Conservation (phyloP, 2,113 vertebrate genomes). For the Callithrix jacchus region DNA sequence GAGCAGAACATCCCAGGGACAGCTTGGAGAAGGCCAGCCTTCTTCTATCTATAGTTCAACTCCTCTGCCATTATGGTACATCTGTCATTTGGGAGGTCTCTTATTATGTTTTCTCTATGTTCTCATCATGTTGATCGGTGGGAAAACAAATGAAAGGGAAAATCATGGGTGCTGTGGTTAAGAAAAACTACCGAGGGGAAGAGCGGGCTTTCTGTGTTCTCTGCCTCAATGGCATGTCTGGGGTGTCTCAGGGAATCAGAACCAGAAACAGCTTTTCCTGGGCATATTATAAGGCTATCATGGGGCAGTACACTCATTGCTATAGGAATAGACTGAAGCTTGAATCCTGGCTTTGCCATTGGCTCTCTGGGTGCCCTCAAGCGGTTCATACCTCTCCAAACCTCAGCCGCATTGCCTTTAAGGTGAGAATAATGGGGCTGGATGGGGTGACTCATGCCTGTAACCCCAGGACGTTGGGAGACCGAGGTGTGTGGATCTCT, state of each 20-base stretch:
- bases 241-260: conserved; percentile 50
- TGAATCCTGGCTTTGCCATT: background rate
- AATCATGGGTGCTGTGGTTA: conserved; percentile 64
- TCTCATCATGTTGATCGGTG: conserved; percentile 76
- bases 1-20: background rate
- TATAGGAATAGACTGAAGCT: background rate
- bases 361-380: background rate
- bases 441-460: too few relatives aligned
- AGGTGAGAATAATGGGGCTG: background rate
- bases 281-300: background rate
- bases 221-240: conserved; percentile 48
- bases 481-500: too few relatives aligned
- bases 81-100: conserved; percentile 80
- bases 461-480: too few relatives aligned
- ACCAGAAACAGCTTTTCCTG: conserved; percentile 14
- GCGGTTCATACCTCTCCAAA: background rate
- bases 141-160: conserved; percentile 73
- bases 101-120: conserved; percentile 77
- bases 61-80: conserved; percentile 51
- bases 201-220: background rate
- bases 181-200: conserved; percentile 13
- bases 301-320: too few relatives aligned
- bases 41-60: conserved; percentile 73
- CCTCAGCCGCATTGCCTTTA: background rate
- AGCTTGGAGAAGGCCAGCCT: conserved; percentile 56